Conservation (phyloP, 1,140 invertebrate species). For the Rhysida immarginata region DNA sequence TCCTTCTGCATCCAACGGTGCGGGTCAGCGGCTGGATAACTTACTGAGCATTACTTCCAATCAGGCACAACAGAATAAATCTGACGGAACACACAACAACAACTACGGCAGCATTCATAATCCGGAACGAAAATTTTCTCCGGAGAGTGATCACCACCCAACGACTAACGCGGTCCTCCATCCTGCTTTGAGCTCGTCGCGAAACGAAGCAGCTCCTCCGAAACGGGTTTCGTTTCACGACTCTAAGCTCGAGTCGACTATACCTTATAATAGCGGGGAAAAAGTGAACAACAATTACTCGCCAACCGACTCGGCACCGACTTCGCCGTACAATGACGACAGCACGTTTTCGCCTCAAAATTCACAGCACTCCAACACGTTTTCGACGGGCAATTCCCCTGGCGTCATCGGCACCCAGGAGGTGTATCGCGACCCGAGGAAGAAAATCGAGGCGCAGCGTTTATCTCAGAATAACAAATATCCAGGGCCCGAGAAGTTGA, state of each 20-base stretch:
- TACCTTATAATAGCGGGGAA: conserved; percentile 3
- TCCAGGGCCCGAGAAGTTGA: conserved; percentile 71
- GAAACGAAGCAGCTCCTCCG: conserved; percentile 10
- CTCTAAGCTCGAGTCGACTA: conserved; percentile 9
- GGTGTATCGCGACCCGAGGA: conserved; percentile 55
- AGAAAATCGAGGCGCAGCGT: conserved; percentile 3
- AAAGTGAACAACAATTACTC: neutral
- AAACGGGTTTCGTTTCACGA: conserved; percentile 25
- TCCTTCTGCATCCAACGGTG: conserved; percentile 9
- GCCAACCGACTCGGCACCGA: conserved; percentile 37
- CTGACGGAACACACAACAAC: neutral
- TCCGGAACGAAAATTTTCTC: no score
- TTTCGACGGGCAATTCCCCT: conserved; percentile 44
- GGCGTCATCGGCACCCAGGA: conserved; percentile 88
- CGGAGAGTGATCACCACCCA: neutral
- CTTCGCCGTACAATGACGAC: conserved; percentile 49
- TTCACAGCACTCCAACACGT: conserved; percentile 14
- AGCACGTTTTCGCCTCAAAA: conserved; percentile 16
- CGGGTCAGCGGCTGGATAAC: conserved; percentile 6
- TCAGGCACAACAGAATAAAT: neutral
- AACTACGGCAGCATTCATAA: neutral
- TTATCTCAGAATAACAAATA: conserved; percentile 15
- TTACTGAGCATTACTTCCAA: neutral
- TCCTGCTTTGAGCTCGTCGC: neutral
- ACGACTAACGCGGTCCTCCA: neutral